These are phyloP conservation scores for Syrrhaptes paradoxus DNA, from an alignment of 2,113 vertebrate species.

Conservation along the genomic window DNA sequence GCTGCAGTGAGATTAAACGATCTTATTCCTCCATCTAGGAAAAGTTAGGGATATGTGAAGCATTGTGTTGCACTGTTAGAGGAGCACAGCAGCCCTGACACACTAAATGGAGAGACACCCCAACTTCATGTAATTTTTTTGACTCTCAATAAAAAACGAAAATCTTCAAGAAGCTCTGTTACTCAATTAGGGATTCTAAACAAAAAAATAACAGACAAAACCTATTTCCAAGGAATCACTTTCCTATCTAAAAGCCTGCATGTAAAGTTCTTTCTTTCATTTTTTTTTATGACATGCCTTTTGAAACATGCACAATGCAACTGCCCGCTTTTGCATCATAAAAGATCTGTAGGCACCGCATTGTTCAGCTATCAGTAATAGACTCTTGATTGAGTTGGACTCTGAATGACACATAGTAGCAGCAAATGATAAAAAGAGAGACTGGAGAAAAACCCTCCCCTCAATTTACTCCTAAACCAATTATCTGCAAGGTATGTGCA, in stretches of 20 bases:
- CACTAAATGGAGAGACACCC: background rate
- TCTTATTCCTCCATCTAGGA: background rate
- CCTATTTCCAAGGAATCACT: background rate
- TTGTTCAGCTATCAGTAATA: conserved; percentile 54
- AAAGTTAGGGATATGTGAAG: background rate
- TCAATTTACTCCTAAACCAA: conserved; percentile 40
- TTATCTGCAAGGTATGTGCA: conserved; percentile 31
- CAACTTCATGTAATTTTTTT: background rate
- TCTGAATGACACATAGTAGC: conserved; percentile 13
- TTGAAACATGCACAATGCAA: conserved; percentile 49
- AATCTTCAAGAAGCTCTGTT: background rate
- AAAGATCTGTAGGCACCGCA: conserved; percentile 51
- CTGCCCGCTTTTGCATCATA: conserved; percentile 54
- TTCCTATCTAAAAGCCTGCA: background rate
- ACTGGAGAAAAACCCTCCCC: conserved; percentile 18
- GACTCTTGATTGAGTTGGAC: conserved; percentile 47
- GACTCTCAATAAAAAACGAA: background rate
- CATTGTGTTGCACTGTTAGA: background rate
- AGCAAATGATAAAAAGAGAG: conserved; percentile 50
- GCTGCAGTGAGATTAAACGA: background rate
- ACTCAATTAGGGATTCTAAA: background rate
- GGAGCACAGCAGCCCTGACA: background rate
- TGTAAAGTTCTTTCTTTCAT: background rate
- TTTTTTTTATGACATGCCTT: conserved; percentile 19
- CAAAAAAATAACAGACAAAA: conserved; percentile 10